Evolutionary conservation across 1,140 invertebrate genomes (phyloP), one percentile per base, ranked within the genome.

Genomic region (Stenopsyche tienmushanensis): DNA sequence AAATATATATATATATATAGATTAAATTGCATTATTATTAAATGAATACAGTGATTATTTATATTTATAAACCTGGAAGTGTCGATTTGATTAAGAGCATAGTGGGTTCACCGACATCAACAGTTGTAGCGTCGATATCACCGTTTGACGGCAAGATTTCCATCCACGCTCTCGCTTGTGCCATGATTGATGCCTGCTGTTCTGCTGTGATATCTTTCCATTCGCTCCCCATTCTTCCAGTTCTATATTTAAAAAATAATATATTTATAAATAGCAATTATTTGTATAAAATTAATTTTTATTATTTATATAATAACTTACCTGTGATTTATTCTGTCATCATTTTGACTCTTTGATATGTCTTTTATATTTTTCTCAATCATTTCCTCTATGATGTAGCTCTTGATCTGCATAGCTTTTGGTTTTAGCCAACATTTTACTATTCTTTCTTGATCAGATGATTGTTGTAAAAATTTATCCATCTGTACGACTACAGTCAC

Each of bases 81-180:
- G 85, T 85, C 23, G 87, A 85, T 74, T 89, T 86, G 25, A 90
- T 83, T 0, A 86, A 79, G 21, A 91, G 73, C 25, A 84, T 83
- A 1, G 87, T 86, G 3, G 85, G 83, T 76, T 90, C 86, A n/a
- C 89, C 89, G 59, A 89, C 87, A 74, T 86, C 83, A 2, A 88
- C 82, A 8, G 80, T 80, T 2, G 78, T 80, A 1, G 77, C 78
- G 29, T 84, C 82, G 2, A 76, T 71, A 39, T 80, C 77, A 13
- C 75, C 72, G 5, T 76, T 72, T 3, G 79, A 80, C 21, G 86
- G 80, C 17, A 83, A 76, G 64, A 91, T 82, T 71, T 90, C 88
- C 79, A 91, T 83, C 88, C 88, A 90, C 41, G 88, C 86, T 58
- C 84, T 80, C 0, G 84, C 80, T 34, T 79, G 75, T 63, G 80